Conservation (phyloP, 2,113 vertebrate species). For the Paraplagusia blochii region DNA sequence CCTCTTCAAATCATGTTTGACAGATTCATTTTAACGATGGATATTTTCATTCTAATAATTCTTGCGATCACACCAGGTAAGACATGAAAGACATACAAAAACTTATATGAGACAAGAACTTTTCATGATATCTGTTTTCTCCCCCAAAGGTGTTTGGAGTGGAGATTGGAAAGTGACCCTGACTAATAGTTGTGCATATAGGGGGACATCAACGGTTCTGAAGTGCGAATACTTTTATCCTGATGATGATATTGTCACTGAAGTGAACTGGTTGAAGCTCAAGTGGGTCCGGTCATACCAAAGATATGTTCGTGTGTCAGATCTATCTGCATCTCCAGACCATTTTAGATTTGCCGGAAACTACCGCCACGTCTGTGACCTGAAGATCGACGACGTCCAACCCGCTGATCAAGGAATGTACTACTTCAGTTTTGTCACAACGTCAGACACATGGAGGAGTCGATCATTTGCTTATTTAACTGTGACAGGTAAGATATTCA, state of each 20-base stretch:
- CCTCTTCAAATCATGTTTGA: background rate
- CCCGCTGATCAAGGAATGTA: slow-evolving; percentile 26
- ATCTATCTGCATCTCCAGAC: fast-evolving
- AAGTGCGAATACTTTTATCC: slow-evolving; percentile 54
- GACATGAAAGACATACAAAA: background rate
- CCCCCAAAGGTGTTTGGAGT: slow-evolving; percentile 43
- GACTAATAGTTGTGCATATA: slow-evolving; percentile 40
- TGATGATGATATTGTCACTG: fast-evolving
- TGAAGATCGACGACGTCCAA: slow-evolving; percentile 40
- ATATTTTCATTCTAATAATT: slow-evolving; percentile 26
- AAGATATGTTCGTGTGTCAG: background rate
- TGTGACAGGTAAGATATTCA: slow-evolving; percentile 41
- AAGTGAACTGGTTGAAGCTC: slow-evolving; percentile 9
- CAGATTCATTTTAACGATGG: slow-evolving; percentile 38
- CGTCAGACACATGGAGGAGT: fast-evolving
- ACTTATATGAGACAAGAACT: background rate
- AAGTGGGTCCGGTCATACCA: too few relatives aligned
- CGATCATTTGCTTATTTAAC: background rate
- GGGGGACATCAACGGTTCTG: slow-evolving; percentile 39
- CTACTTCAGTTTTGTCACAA: slow-evolving; percentile 29
- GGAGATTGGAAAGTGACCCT: slow-evolving; percentile 35
- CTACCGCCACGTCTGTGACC: background rate
- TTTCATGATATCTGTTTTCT: slow-evolving; percentile 7
- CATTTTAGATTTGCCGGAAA: slow-evolving; percentile 40
- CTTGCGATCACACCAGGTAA: slow-evolving; percentile 34